Percentiles rank a stretch among this genome's conserved stretches.
Evolutionary conservation across 2,113 vertebrate genomes (phyloP).

Genomic region (Pogonocichla stellata): DNA sequence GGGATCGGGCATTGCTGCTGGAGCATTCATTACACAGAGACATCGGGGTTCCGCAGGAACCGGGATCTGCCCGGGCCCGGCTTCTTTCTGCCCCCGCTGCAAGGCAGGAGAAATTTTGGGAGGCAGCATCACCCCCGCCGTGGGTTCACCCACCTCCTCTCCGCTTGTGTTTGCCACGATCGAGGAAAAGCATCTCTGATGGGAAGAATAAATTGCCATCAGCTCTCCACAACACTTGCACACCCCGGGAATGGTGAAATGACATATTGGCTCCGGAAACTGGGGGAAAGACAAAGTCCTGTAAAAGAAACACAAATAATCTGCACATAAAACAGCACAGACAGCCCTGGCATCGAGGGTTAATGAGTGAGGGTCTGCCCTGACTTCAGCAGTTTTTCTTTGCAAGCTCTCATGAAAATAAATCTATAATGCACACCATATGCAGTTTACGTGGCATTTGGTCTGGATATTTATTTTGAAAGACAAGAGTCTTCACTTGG

Average conservation of each 20-base stretch:
- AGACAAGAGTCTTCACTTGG: background rate
- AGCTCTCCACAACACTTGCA: background rate
- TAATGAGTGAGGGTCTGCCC: background rate
- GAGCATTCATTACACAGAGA: background rate
- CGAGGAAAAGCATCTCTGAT: background rate
- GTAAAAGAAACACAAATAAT: background rate
- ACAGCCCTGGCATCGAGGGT: background rate
- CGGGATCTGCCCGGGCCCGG: accelerated
- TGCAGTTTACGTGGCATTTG: background rate
- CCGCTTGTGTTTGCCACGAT: background rate
- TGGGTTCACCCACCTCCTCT: background rate
- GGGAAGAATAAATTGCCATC: background rate
- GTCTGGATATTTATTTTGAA: background rate
- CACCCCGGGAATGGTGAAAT: background rate
- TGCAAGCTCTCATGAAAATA: background rate
- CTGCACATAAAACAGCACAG: background rate
- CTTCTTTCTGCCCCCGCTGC: background rate
- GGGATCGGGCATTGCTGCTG: background rate
- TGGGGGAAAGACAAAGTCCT: background rate
- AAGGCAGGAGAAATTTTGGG: background rate
- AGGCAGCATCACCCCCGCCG: background rate
- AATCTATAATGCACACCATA: background rate
- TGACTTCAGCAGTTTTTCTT: constrained; percentile 3
- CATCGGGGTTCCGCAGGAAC: background rate
- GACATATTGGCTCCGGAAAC: background rate